Evolutionary conservation across 2,113 vertebrate genomes (phyloP).

Genomic region (Trinectes maculatus): DNA sequence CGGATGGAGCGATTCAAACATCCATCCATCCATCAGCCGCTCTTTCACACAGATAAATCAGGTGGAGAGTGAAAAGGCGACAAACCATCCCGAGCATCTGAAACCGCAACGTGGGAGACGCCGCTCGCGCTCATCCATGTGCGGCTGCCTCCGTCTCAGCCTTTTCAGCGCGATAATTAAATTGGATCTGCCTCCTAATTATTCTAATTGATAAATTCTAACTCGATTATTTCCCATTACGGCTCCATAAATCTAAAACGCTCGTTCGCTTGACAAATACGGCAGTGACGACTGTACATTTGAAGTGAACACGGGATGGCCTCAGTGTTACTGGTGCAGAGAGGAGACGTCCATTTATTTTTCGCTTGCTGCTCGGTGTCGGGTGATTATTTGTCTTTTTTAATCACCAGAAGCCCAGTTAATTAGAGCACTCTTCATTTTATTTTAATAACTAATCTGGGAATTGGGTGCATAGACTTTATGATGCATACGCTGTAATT

Average conservation of each 20-base stretch:
- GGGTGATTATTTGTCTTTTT: conserved; percentile 86
- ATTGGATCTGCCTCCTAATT: conserved; percentile 83
- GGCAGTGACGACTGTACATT: conserved; percentile 44
- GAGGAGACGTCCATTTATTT: conserved; percentile 62
- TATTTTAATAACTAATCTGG: conserved; percentile 87
- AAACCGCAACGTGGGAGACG: too few relatives aligned
- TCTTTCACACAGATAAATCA: conserved; percentile 33
- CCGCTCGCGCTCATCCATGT: conserved; percentile 60
- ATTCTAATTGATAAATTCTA: conserved; percentile 83
- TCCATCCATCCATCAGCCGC: too few relatives aligned
- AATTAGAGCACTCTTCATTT: conserved; percentile 91
- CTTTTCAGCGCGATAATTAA: conserved; percentile 81
- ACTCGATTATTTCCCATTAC: conserved; percentile 84
- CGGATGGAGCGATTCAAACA: conserved; percentile 28
- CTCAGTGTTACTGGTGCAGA: conserved; percentile 33
- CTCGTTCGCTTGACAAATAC: conserved; percentile 72
- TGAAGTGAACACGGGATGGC: conserved; percentile 71
- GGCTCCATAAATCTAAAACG: conserved; percentile 72
- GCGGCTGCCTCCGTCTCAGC: conserved; percentile 67
- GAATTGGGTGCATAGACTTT: conserved; percentile 69
- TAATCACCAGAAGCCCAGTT: conserved; percentile 89
- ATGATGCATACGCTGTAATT: conserved; percentile 61
- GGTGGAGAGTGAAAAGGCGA: conserved; percentile 32
- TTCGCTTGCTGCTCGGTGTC: conserved; percentile 81
- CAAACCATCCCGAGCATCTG: conserved; percentile 33